Conservation (phyloP, 2,888 invertebrate species). For the Encarsia formosa region DNA sequence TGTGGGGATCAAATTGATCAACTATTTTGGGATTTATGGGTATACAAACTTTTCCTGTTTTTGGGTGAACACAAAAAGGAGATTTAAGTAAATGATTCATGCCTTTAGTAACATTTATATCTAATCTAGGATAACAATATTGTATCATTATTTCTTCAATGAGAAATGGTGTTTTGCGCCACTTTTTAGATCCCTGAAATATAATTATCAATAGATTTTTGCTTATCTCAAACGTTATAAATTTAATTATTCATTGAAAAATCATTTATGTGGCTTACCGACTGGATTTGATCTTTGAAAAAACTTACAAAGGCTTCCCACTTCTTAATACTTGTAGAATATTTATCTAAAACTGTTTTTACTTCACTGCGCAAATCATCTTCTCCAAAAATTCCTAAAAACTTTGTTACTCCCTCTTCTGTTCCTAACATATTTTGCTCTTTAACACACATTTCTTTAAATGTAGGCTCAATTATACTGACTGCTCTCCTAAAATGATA, state of each 20-base stretch:
- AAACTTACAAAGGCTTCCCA: constrained; percentile 65
- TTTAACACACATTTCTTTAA: constrained; percentile 69
- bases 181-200: constrained; percentile 54
- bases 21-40: constrained; percentile 72
- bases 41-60: constrained; percentile 92
- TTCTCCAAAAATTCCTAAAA: constrained; percentile 72
- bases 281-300: constrained; percentile 55
- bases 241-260: constrained; percentile 1
- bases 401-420: constrained; percentile 63
- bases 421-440: constrained; percentile 83
- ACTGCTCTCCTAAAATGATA: constrained; percentile 69
- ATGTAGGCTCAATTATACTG: constrained; percentile 69
- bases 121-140: constrained; percentile 88
- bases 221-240: neutral
- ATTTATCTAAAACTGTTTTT: constrained; percentile 57
- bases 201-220: too few relatives aligned
- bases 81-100: constrained; percentile 96
- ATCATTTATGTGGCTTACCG: too few relatives aligned
- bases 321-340: constrained; percentile 56
- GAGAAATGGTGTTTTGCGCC: constrained; percentile 60
- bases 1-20: constrained; percentile 68
- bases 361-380: constrained; percentile 59
- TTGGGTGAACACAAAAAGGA: constrained; percentile 98
- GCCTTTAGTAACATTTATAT: constrained; percentile 93
- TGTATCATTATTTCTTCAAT: constrained; percentile 86